Evolutionary conservation across 2,113 vertebrate species (phyloP).

Genomic region (Melanerpes formicivorus): DNA sequence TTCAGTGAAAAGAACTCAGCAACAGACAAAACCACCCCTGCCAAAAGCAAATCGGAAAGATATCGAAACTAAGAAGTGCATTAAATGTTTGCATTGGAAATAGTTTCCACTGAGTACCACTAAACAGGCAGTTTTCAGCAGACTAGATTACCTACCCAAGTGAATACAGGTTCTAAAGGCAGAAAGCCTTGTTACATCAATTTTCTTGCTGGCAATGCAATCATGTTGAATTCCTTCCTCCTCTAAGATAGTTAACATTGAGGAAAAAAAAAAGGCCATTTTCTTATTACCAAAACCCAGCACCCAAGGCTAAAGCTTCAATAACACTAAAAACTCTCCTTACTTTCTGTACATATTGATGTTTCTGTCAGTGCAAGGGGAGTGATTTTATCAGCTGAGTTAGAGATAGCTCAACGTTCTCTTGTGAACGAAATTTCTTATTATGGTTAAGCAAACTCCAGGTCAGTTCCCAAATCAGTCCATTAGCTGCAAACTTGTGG

Average conservation of each 20-base stretch:
- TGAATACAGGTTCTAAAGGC: neutral
- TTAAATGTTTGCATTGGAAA: neutral
- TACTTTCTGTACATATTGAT: neutral
- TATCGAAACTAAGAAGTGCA: neutral
- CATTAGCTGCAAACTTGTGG: neutral
- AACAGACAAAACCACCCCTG: neutral
- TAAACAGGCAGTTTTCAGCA: slow-evolving; percentile 9
- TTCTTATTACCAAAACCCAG: neutral
- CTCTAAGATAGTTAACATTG: neutral
- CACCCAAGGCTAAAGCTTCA: neutral
- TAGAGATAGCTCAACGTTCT: neutral
- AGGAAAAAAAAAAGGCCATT: neutral
- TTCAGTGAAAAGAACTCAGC: neutral
- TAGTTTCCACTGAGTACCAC: neutral
- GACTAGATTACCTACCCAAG: neutral
- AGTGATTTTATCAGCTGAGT: neutral
- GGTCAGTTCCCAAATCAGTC: neutral
- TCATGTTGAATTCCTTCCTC: neutral
- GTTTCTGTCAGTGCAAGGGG: neutral
- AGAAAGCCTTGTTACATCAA: neutral
- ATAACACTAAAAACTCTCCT: neutral
- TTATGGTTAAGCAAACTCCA: neutral
- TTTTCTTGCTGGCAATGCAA: neutral
- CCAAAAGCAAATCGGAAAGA: neutral
- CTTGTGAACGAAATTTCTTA: neutral